Base-by-base conservation (phyloP, 2,888 invertebrate species). In the Agapetus fuscipes region DNA sequence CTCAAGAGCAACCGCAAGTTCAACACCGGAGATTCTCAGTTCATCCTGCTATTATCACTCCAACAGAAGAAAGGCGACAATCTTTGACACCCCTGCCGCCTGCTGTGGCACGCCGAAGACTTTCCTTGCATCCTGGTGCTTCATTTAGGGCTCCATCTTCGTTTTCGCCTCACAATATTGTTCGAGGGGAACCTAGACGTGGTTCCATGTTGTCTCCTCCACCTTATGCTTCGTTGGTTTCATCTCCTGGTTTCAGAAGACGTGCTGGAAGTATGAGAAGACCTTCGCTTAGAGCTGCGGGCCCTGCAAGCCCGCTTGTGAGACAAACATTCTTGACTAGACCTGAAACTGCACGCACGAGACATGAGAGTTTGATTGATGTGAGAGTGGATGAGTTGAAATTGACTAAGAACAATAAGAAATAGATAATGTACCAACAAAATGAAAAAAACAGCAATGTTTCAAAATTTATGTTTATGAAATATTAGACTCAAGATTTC, bases 141-240 rank as follows among this genome's bases (percentile, higher is more conserved):
- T 46, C 57, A 37, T 69, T 68, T 43, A 66, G 64, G 13, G 69
- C 66, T 15, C 63, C 66, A 2, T 49, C 69, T 45, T 64, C 68
- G 10, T n/a, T n/a, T n/a, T n/a, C n/a, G n/a, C n/a, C n/a, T n/a
- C n/a, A n/a, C n/a, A 69, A 69, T 16, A 66, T 70, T 1, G 62
- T 67, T 3, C 66, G 68, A 25, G 67, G 68, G 7, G 62, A 66
- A 49, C 57, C 67, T 44, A 67, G 66, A 25, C 66, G 67, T 2
- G 59, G 57, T 11, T 62, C 66, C 4, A 43, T 67, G 29, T 14
- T 41, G 29, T 68, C 68, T 31, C 66, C 70, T 1, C 71, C 71
- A 3, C 70, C 71, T 9, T 53, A 53, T 35, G 40, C 12, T 13
- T 12, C 25, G 10, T 7, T 28, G 28, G 40, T 40, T 6, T 10